These are phyloP conservation scores for Neostethus bicornis DNA, from an alignment of 2,797 vertebrate genomes.

Conservation along the genomic window DNA sequence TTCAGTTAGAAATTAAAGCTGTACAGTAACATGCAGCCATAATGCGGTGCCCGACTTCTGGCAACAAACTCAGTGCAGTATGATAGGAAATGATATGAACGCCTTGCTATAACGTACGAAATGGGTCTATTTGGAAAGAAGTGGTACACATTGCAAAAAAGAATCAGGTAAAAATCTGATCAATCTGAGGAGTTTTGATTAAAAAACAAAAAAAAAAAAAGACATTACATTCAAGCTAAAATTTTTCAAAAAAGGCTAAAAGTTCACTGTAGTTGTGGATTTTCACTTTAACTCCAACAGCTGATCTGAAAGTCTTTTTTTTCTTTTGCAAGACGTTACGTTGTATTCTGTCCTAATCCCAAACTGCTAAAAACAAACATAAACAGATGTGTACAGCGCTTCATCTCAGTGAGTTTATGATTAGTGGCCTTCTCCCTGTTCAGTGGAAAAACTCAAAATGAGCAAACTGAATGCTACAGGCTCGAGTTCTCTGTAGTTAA, in stretches of 20 bases:
- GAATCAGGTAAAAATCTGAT: not conserved
- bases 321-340: no score
- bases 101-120: not conserved
- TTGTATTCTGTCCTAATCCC: no score
- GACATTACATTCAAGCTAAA: slow-evolving; percentile 23
- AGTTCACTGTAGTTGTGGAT: not conserved
- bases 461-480: not conserved
- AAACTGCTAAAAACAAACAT: not conserved
- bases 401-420: not conserved
- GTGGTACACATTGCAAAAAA: not conserved
- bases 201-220: not conserved
- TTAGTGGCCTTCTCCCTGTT: slow-evolving; percentile 36
- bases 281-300: not conserved
- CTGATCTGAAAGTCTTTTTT: not conserved
- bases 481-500: not conserved
- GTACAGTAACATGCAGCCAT: slow-evolving; percentile 25
- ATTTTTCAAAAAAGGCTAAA: slow-evolving; percentile 5
- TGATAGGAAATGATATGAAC: not conserved
- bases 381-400: slow-evolving; percentile 9
- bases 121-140: not conserved
- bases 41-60: not conserved
- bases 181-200: not conserved
- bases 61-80: not conserved
- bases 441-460: not conserved
- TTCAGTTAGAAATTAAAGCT: slow-evolving; percentile 51